A percentile compares a stretch with the other conserved stretches of the same genome.
Conservation (phyloP, 2,113 vertebrate species). For the Cynopterus brachyotis region DNA sequence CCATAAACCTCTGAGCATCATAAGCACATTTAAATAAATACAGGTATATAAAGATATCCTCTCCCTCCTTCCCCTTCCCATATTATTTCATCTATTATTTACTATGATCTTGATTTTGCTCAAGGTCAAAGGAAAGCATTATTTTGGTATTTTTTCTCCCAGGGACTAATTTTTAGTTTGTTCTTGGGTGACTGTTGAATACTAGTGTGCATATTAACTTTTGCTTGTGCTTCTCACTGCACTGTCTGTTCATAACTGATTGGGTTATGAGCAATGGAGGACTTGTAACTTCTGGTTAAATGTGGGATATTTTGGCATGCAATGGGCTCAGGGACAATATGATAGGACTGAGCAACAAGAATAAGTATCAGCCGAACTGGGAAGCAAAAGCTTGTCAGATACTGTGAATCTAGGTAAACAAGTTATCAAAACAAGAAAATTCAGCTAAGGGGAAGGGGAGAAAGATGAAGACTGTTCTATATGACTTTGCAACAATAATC, state of each 20-base stretch:
- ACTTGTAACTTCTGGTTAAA: neutral
- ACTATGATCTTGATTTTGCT: neutral
- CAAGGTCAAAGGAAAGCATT: neutral
- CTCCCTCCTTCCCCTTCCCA: fast-evolving
- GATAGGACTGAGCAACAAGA: neutral
- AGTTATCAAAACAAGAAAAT: neutral
- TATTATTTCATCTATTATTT: neutral
- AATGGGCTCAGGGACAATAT: too few species aligned
- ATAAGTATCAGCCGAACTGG: neutral
- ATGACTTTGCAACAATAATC: neutral
- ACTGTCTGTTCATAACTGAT: neutral
- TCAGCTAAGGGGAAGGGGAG: neutral
- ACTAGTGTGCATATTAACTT: neutral
- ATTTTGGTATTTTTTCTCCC: neutral
- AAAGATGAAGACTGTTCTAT: neutral
- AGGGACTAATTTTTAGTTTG: neutral
- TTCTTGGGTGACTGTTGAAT: neutral
- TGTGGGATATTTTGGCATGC: neutral
- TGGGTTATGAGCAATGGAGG: neutral
- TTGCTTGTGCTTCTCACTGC: neutral
- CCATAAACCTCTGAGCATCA: neutral
- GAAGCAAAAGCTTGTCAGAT: neutral
- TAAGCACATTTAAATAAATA: neutral
- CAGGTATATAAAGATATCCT: neutral
- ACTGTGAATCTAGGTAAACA: neutral